Evolutionary conservation across 30 jellyfish, hydroid and myxozoan genomes (phyloP).

Genomic region (Nemopilema nomurai): DNA sequence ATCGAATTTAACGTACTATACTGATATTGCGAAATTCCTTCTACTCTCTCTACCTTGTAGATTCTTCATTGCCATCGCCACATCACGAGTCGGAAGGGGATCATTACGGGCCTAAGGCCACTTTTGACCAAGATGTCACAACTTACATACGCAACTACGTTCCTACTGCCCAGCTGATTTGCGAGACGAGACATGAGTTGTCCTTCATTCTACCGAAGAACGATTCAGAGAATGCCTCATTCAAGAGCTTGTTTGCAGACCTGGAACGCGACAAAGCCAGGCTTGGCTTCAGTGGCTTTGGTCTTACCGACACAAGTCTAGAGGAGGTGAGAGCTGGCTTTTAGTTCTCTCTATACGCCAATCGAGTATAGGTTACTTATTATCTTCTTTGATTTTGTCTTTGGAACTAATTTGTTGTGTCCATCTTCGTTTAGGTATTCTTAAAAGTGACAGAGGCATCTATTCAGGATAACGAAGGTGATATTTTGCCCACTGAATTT

Average conservation of each 20-base stretch:
- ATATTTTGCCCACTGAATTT: no score
- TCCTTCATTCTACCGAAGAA: constrained; percentile 87
- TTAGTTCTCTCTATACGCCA: neutral
- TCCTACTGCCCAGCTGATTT: constrained; percentile 89
- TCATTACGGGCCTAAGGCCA: neutral
- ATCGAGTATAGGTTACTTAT: no score
- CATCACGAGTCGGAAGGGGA: no score
- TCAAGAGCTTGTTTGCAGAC: constrained; percentile 61
- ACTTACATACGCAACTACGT: constrained; percentile 68
- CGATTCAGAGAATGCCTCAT: constrained; percentile 53
- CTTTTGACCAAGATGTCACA: constrained; percentile 59
- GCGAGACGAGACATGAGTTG: constrained; percentile 87
- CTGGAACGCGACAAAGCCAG: constrained; percentile 67
- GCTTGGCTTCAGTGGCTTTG: constrained; percentile 84
- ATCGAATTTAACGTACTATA: no score
- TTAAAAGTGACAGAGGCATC: constrained; percentile 93
- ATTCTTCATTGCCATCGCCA: constrained; percentile 6
- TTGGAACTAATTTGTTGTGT: no score
- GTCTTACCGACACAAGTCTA: constrained; percentile 87
- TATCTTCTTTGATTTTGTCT: no score
- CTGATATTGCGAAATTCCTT: no score
- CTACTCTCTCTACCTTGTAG: neutral
- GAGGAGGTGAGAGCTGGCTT: constrained; percentile 75
- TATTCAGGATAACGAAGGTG: constrained; percentile 62
- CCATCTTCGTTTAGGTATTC: constrained; percentile 69